phyloP scores from a whole-genome alignment of 2,888 invertebrate genomes.

The Syritta pipiens region DNA sequence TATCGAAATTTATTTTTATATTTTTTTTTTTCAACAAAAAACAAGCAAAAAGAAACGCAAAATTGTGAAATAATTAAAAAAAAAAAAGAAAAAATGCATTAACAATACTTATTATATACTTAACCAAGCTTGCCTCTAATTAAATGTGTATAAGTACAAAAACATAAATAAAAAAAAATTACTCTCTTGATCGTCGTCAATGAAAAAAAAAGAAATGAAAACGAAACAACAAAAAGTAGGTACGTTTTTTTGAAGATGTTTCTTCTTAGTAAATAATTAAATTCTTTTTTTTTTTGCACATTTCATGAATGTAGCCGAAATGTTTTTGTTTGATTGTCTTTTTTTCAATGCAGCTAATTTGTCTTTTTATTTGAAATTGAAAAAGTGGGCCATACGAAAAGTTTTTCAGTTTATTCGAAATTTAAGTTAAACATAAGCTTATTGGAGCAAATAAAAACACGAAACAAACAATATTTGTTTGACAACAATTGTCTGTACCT shows the following conservation, averaged over 20 bases:
- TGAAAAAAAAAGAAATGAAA: not conserved
- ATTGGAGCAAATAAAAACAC: constrained; percentile 7
- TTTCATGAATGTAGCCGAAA: constrained; percentile 11
- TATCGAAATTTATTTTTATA: constrained; percentile 45
- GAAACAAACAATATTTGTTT: constrained; percentile 52
- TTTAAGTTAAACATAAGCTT: not conserved
- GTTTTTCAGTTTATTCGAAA: no score
- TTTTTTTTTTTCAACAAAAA: constrained; percentile 37
- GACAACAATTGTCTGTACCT: constrained; percentile 47
- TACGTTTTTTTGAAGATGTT: not conserved
- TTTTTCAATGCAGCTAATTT: no score
- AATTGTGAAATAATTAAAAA: constrained; percentile 24
- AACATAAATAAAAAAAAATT: constrained; percentile 11
- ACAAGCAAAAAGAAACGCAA: not conserved
- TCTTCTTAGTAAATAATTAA: not conserved
- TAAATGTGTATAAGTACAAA: constrained; percentile 66
- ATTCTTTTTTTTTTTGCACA: constrained; percentile 18
- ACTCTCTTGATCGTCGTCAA: constrained; percentile 25
- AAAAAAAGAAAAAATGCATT: constrained; percentile 6
- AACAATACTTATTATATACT: constrained; percentile 29
- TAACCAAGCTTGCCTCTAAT: constrained; percentile 69
- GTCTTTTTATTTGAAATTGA: no score
- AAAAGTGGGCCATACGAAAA: no score
- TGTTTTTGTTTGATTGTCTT: no score
- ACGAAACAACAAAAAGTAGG: not conserved